Conservation (phyloP, 2,113 vertebrate species). For the Urocolius indicus region DNA sequence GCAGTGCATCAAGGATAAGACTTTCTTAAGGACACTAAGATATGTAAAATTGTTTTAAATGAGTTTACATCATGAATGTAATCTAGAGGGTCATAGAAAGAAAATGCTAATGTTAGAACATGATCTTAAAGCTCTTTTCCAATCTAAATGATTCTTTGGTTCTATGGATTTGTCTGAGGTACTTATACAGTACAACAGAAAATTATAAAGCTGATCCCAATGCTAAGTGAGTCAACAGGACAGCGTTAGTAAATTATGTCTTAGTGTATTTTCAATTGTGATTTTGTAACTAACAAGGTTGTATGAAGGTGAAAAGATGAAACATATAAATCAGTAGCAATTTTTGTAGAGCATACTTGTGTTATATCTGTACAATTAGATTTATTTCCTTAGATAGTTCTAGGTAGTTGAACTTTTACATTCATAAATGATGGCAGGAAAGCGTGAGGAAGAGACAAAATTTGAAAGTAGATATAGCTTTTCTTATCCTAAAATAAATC, state of each 20-base stretch:
- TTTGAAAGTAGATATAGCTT: conserved; percentile 38
- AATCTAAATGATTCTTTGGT: not conserved
- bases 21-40: conserved; percentile 1
- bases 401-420: conserved; percentile 50
- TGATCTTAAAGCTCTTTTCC: not conserved
- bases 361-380: conserved; percentile 44
- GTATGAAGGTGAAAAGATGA: conserved; percentile 17
- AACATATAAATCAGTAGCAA: conserved; percentile 30
- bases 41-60: conserved; percentile 27
- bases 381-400: conserved; percentile 53
- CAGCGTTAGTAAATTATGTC: not conserved
- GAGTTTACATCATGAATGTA: conserved; percentile 25
- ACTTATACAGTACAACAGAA: not conserved
- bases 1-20: not conserved
- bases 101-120: not conserved
- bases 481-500: conserved; percentile 55
- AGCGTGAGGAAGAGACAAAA: conserved; percentile 16
- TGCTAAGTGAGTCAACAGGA: not conserved
- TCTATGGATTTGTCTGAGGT: conserved; percentile 4
- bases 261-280: conserved; percentile 44
- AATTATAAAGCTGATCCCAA: not conserved
- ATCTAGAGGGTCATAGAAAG: not conserved
- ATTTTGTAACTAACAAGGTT: conserved; percentile 31
- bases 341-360: conserved; percentile 21
- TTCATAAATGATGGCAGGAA: conserved; percentile 47